Evolutionary conservation across 2,888 invertebrate species (phyloP), one percentile per base, ranked within the genome.

Genomic region (Dryocosmus kuriphilus): DNA sequence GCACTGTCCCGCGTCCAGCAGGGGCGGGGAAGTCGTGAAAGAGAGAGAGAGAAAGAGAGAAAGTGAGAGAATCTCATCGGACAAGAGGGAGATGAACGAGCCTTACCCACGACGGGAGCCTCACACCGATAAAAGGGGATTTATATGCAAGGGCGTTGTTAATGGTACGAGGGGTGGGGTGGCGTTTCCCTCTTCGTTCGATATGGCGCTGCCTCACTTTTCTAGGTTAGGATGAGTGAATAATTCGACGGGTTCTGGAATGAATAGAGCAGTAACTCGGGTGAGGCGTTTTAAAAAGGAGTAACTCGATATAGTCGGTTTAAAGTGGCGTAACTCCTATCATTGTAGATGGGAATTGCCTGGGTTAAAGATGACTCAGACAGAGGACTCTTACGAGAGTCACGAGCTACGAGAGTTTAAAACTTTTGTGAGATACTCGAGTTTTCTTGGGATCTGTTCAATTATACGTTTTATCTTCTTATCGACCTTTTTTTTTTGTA

Each of bases 111-210:
- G 35, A 46, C 76, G 77, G 81, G 79, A 80, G 77, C 76, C 62
- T 77, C 78, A 57, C 81, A 86, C 85, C 85, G 82, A 87, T 82
- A 84, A 85, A 85, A 84, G 85, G 84, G 90, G 90, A 91, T 91
- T 91, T 91, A 91, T 91, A 90, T 89, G 91, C 91, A 90, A 91
- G 91, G 91, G 91, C 91, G 91, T 91, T 91, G 90, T 91, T 91
- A 90, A 90, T 90, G 89, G 90, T 85, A 87, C 86, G 86, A 88
- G 89, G 87, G 84, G 83, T 79, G 84, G 85, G 84, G 85, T 80
- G 83, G 80, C 79, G 78, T 82, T 67, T 32, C 38, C 63, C 55
- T 74, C 38, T 46, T 75, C 63, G 62, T 75, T 65, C 63, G 27
- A 62, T 27, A 63, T 62, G 24, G 24, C 27, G 24, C 62, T 76